Percentiles rank a stretch among this genome's conserved stretches.
Evolutionary conservation across 2,888 invertebrate species (phyloP).

Genomic region (Thumatha senex): DNA sequence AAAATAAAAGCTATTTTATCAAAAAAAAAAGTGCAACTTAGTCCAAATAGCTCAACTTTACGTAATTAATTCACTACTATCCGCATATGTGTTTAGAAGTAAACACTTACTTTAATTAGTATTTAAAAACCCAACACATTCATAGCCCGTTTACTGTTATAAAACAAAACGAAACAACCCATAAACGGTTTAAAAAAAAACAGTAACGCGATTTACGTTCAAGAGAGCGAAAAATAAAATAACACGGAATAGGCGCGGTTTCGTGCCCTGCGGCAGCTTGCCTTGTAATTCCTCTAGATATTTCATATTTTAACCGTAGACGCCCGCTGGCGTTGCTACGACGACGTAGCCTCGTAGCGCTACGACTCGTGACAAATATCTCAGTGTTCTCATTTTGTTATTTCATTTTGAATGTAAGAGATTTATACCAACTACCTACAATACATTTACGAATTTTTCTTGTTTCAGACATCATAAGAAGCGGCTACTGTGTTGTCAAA

Average conservation of each 20-base stretch:
- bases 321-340: slow-evolving; percentile 67
- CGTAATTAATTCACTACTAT: slow-evolving; percentile 29
- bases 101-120: too few relatives aligned
- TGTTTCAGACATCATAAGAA: background rate
- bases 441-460: too few relatives aligned
- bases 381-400: slow-evolving; percentile 33
- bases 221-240: slow-evolving; percentile 81
- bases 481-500: too few relatives aligned
- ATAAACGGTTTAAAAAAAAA: slow-evolving; percentile 49
- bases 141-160: slow-evolving; percentile 37
- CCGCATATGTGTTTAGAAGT: background rate
- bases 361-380: slow-evolving; percentile 47
- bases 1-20: too few relatives aligned
- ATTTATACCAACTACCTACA: background rate
- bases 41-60: slow-evolving; percentile 18
- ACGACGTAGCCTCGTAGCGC: slow-evolving; percentile 62
- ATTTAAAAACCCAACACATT: slow-evolving; percentile 36
- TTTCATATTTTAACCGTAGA: slow-evolving; percentile 74
- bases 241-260: slow-evolving; percentile 76
- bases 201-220: slow-evolving; percentile 51
- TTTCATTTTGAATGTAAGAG: slow-evolving; percentile 17
- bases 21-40: too few relatives aligned
- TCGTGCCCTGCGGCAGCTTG: slow-evolving; percentile 60
- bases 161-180: slow-evolving; percentile 57
- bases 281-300: slow-evolving; percentile 77